phyloP scores from a whole-genome alignment of 2,888 invertebrate species.

The Tridacna gigas region DNA sequence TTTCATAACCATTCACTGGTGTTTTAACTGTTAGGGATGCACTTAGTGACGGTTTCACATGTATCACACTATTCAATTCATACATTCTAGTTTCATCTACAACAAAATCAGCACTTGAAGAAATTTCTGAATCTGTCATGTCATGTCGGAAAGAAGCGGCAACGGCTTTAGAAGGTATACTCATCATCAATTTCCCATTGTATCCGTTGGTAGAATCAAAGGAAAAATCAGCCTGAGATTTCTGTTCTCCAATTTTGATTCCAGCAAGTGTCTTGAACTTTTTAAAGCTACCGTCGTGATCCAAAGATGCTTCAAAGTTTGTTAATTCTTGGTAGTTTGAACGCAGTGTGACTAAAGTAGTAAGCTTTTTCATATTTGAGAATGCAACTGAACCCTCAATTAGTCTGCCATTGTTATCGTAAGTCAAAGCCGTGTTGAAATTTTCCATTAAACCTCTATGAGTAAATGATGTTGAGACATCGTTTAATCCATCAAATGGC shows the following conservation, averaged over 20 bases:
- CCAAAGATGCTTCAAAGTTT: neutral
- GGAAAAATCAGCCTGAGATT: constrained; percentile 19
- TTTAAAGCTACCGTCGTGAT: neutral
- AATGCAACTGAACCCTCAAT: constrained; percentile 33
- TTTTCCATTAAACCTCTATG: constrained; percentile 31
- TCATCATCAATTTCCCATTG: constrained; percentile 22
- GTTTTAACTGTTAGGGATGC: constrained; percentile 36
- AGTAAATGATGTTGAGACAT: constrained; percentile 37
- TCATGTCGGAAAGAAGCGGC: neutral
- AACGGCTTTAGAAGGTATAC: neutral
- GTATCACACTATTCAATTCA: neutral
- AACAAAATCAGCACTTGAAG: neutral
- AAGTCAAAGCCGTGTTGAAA: constrained; percentile 41
- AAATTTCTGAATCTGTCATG: neutral
- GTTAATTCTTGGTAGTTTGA: neutral
- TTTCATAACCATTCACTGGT: constrained; percentile 54
- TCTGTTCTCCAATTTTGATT: constrained; percentile 15
- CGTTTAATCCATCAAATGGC: constrained; percentile 37
- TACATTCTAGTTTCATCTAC: neutral
- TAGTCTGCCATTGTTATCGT: constrained; percentile 19
- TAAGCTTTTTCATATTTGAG: neutral
- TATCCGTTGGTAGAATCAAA: constrained; percentile 36
- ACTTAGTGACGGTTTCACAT: neutral
- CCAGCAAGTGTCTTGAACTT: constrained; percentile 31
- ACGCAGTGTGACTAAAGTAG: constrained; percentile 27